Base-by-base conservation (phyloP, 1,140 invertebrate genomes). In the Apis cerana region DNA sequence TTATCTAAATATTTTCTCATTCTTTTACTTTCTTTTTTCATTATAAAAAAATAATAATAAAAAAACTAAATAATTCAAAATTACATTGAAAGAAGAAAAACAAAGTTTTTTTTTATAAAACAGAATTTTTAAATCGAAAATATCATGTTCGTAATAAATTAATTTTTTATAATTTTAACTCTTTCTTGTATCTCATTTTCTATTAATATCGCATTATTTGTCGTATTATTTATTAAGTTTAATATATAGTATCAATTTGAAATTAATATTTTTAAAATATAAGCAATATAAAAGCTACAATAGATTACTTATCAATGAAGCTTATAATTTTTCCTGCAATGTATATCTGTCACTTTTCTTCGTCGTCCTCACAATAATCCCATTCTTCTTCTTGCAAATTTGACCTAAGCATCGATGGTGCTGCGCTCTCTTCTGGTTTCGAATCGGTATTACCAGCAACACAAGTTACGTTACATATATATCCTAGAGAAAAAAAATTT, bases 321-420 rank as follows among this genome's bases (percentile, higher is more conserved):
- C 0, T 13, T 23, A 27, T 54, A 21, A 43, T 58, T 50, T 48
- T 48, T 15, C 9, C 21, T 17, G 21, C 8, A 8, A 52, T n/a
- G n/a, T 8, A 21, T 33, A 21, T 75, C 58, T 9, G 52, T 70
- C 15, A 52, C 19, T 72, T 65, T 43, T 52, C 27, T 21, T 83
- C 78, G 50, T 80, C 54, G 12, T 83, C 75, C 8, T 85, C 82
- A 19, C 84, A 85, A 54, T 83, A 85, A 64, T 85, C 75, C 82
- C 75, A 85, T 1, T 83, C 84, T 33, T 83, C 80, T 23, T 85
- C 69, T 58, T 54, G 75, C 15, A 23, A 59, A 50, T 43, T 61
- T 12, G 56, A 48, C 9, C 64, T 71, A 21, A 21, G 8, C 2
- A 62, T 9, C 10, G 48, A 58, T 21, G 70, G 3, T 4, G 56